Evolutionary conservation across 2,888 invertebrate species (phyloP), one percentile per base, ranked within the genome.

Genomic region (Drosophila niveifrons): DNA sequence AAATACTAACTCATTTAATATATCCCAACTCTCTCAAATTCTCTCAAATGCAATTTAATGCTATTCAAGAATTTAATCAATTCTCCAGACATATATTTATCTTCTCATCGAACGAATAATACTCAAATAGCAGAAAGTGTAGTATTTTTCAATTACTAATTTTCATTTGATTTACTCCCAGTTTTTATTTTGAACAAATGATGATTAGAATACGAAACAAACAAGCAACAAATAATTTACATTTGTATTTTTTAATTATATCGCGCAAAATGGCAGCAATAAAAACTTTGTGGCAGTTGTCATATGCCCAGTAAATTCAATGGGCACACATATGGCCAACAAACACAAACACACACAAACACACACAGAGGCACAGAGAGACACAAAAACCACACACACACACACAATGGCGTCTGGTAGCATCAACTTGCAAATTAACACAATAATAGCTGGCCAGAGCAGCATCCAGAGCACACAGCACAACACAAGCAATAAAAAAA

Each of bases 371-470:
- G 23, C 23, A 23, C 23, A 23, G 23, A 23, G 23, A 23, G 23
- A 23, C 23, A 23, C 23, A 23, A 23, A 23, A 23, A 23, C 36
- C n/a, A 31, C 31, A 62, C 43, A 64, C 36, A 64, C 53, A 62
- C 31, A 55, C 11, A 17, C 11, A 29, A 9, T 28, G 23, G 29
- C 47, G 48, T 36, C 50, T 51, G 52, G 65, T 56, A 68, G 53
- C 80, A 69, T 68, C 84, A 84, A 82, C 85, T 85, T 79, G 88
- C 79, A 84, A 84, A 84, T 84, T 84, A 84, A 87, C 84, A 84
- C 88, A 87, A 84, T 82, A 82, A 82, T 86, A 74, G 83, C 82
- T 61, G 67, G 66, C 72, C 76, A 84, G 84, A 82, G 79, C 56
- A 73, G 53, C 17, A 51, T 56, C 69, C 39, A 29, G 28, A 47